phyloP scores from a whole-genome alignment of 2,797 vertebrate species.

The Pseudotriccus pelzelni region DNA sequence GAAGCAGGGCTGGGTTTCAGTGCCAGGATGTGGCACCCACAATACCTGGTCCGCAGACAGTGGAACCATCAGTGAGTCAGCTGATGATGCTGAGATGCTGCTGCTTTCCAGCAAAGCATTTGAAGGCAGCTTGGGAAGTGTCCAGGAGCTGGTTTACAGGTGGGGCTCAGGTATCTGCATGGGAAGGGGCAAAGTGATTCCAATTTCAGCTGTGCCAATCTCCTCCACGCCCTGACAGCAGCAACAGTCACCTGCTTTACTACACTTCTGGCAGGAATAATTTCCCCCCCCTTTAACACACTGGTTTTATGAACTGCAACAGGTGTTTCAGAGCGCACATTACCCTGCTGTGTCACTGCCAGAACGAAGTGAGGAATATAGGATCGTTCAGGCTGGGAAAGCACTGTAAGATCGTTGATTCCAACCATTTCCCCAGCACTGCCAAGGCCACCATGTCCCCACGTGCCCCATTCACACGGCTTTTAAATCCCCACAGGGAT shows the following conservation, averaged over 20 bases:
- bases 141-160: background rate
- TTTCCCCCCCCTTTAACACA: fast-evolving
- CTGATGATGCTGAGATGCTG: background rate
- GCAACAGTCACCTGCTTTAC: background rate
- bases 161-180: fast-evolving
- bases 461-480: background rate
- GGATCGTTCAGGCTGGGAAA: background rate
- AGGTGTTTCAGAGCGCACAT: background rate
- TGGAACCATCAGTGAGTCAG: background rate
- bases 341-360: background rate
- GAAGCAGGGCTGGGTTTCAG: background rate
- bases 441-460: background rate
- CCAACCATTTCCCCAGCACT: background rate
- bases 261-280: background rate
- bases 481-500: background rate
- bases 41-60: fast-evolving
- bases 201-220: background rate
- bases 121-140: background rate
- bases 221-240: background rate
- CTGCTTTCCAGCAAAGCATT: background rate
- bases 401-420: background rate
- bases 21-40: background rate
- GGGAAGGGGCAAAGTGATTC: background rate
- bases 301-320: background rate
- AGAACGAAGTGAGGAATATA: background rate